Percentiles rank a stretch among this genome's conserved stretches.
Conservation (phyloP, 1,140 invertebrate species). For the Zaprionus lachaisei region DNA sequence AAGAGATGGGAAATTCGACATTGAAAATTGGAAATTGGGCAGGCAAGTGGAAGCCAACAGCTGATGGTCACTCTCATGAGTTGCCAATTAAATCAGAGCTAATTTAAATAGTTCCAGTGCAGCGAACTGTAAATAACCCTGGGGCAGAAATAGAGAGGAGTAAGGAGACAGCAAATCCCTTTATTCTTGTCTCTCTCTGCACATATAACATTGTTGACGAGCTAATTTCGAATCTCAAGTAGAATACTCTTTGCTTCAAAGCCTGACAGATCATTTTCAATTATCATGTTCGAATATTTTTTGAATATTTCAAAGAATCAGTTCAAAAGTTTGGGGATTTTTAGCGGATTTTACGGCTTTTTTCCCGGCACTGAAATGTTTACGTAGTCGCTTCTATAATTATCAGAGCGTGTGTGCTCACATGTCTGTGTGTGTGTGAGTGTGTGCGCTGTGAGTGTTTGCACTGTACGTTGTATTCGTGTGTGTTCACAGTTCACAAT, state of each 20-base stretch:
- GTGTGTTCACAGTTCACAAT: slow-evolving; percentile 18
- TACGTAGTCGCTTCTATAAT: slow-evolving; percentile 56
- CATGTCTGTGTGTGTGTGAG: slow-evolving; percentile 24
- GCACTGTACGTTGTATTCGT: slow-evolving; percentile 10
- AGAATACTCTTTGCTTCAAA: neutral
- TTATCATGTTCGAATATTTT: neutral
- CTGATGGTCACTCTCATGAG: neutral
- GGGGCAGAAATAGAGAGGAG: neutral
- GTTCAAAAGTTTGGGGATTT: neutral
- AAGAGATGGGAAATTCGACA: slow-evolving; percentile 25
- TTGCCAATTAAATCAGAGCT: slow-evolving; percentile 10
- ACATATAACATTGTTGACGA: slow-evolving; percentile 29
- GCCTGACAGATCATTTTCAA: slow-evolving; percentile 1
- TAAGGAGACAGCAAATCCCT: neutral
- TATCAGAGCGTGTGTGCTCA: slow-evolving; percentile 24
- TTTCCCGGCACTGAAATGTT: slow-evolving; percentile 13
- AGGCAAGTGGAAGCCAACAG: slow-evolving; percentile 10
- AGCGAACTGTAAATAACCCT: neutral
- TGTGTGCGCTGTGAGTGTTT: no score
- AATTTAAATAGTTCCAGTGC: neutral
- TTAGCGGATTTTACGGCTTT: slow-evolving; percentile 34
- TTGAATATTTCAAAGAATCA: neutral
- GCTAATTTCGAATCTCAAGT: neutral
- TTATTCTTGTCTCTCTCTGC: no score
- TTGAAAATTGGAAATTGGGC: slow-evolving; percentile 17